Percentiles rank a stretch among this genome's conserved stretches.
Evolutionary conservation across 2,113 vertebrate species (phyloP).

Genomic region (Chaenogobius annularis): DNA sequence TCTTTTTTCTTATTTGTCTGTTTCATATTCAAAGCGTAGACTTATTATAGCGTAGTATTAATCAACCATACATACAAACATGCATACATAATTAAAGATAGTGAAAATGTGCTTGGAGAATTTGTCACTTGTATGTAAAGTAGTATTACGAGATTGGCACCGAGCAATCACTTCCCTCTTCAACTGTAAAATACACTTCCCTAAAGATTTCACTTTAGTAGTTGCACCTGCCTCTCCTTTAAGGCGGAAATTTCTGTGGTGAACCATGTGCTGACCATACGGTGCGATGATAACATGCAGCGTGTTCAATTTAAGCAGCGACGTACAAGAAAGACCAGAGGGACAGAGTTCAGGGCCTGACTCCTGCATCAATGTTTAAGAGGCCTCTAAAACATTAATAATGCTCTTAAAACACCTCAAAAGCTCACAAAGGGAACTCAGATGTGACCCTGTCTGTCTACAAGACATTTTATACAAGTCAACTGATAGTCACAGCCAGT

Average conservation of each 20-base stretch:
- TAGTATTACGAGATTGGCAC: background rate
- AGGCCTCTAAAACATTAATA: constrained; percentile 56
- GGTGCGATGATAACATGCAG: background rate
- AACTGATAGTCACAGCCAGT: background rate
- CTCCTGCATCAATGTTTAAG: constrained; percentile 52
- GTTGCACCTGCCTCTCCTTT: background rate
- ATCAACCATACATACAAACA: too few relatives aligned
- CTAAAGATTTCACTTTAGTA: background rate
- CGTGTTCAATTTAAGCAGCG: background rate
- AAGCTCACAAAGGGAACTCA: background rate
- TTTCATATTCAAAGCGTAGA: too few relatives aligned
- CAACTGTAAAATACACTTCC: too few relatives aligned
- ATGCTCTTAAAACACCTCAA: constrained; percentile 23
- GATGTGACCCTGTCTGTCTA: background rate
- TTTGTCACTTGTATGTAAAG: background rate
- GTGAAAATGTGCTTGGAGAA: background rate
- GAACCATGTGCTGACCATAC: background rate
- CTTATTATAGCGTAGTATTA: too few relatives aligned
- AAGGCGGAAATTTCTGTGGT: background rate
- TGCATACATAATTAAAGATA: too few relatives aligned
- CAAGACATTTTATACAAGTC: background rate
- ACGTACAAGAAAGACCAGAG: constrained; percentile 16
- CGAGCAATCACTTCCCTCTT: background rate
- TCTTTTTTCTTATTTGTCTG: too few relatives aligned
- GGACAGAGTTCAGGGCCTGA: constrained; percentile 35